Evolutionary conservation across 2,113 vertebrate species (phyloP), one percentile per base, ranked within the genome.

Genomic region (Grallaria varia): DNA sequence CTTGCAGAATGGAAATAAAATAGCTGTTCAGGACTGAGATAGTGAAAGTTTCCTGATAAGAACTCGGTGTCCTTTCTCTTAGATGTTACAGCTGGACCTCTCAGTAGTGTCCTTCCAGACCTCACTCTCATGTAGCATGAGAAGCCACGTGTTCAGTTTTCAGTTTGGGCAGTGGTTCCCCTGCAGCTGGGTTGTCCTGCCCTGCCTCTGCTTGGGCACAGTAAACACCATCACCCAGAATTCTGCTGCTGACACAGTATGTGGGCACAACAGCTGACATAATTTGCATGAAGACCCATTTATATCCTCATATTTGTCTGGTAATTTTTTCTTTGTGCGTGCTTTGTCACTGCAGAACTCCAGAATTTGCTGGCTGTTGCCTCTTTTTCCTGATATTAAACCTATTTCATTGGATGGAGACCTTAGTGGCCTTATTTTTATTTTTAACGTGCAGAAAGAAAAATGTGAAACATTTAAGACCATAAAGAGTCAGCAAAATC

Each of bases 261-360:
- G 77, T 82, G 74, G 74, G 93, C 89, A 76, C 58, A 64, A 13
- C 66, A 63, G 62, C 85, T 90, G 79, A 82, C 69, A 44, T 63
- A 28, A 96, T 95, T 94, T 96, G 93, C 92, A 88, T 97, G 55
- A 77, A 82, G 78, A 75, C 90, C 90, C 95, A 9, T 94, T 95
- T 97, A 78, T 92, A 88, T 81, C 90, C 49, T 93, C 60, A 30
- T 5, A 78, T 16, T 86, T 40, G 47, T 91, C 67, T 85, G 83
- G 50, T 85, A 37, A 16, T 78, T 92, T 91, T 84, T 67, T 21
- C 24, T 87, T 94, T 80, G 12, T 67, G 37, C 14, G 2, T 35
- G 58, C 14, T n/a, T 9, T 71, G 72, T 72, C 33, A 31, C 59
- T 81, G 53, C 53, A 73, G 37, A 80, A 82, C 45, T 91, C 24